Base-by-base conservation (phyloP, 2,888 invertebrate genomes). In the Muscina levida region DNA sequence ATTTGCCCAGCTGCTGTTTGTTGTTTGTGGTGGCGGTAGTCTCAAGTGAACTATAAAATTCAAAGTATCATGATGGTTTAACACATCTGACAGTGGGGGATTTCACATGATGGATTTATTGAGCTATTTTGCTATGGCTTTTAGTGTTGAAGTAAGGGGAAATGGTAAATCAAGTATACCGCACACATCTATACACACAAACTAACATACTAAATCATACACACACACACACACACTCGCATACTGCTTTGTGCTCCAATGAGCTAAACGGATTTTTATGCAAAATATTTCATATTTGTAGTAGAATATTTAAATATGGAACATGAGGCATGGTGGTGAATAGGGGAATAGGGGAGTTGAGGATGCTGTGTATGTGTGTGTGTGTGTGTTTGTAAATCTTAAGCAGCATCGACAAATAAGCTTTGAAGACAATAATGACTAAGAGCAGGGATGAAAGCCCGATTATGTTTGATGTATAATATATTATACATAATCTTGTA, bases 31-130 rank as follows among this genome's bases (percentile, higher is more conserved):
- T 31, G 8, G 31, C 8, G 8, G 3, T 5, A 62, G 42, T 62
- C 62, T 62, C 62, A 62, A 62, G 62, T 62, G 62, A 62, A 62
- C 62, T 62, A 62, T 62, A 62, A 62, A 62, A 62, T 62, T 62
- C 62, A 62, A 62, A 62, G 62, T 39, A 62, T 62, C 62, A 62
- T 42, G 62, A 62, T 62, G 62, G 62, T 62, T 62, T 62, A 62
- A 62, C 62, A 62, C 62, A 62, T 62, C 62, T 62, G 62, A 62
- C 62, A 62, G 62, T 42, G 42, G n/a, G 62, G 62, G 62, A 62
- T 62, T 62, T 62, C 39, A 42, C 62, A 62, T 62, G 62, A 62
- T 62, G 62, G 62, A 62, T 62, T 62, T 62, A 62, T 62, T 22
- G 62, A 62, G 62, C 62, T 42, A 62, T 42, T 62, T 62, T 62